Evolutionary conservation across 2,797 vertebrate species (phyloP).

Genomic region (Gastrophryne carolinensis): DNA sequence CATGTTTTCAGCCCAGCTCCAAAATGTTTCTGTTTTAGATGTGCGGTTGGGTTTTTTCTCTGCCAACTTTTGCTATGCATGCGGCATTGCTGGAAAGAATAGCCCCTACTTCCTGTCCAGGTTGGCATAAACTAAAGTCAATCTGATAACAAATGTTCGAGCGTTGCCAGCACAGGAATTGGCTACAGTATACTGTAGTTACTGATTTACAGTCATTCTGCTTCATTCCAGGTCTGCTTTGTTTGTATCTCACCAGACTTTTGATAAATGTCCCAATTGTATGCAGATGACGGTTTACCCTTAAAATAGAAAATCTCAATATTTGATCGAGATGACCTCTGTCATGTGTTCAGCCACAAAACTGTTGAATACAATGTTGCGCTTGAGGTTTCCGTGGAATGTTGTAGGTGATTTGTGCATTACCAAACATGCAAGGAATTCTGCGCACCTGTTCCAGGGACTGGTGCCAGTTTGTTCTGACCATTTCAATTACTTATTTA

Average conservation of each 20-base stretch:
- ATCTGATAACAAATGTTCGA: too few relatives aligned
- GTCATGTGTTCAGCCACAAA: not conserved
- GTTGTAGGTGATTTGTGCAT: not conserved
- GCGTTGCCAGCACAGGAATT: too few relatives aligned
- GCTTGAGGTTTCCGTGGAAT: not conserved
- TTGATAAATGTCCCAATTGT: not conserved
- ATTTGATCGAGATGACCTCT: not conserved
- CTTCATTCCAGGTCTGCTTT: too few relatives aligned
- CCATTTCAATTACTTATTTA: not conserved
- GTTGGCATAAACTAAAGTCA: too few relatives aligned
- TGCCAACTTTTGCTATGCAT: too few relatives aligned
- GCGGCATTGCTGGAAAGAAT: too few relatives aligned
- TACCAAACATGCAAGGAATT: constrained; percentile 9
- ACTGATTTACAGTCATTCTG: too few relatives aligned
- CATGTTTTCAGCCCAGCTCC: too few relatives aligned
- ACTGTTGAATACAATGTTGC: not conserved
- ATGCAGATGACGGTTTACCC: not conserved
- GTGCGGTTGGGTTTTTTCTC: too few relatives aligned
- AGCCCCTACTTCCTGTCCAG: too few relatives aligned
- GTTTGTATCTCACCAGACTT: not conserved
- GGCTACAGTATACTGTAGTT: too few relatives aligned
- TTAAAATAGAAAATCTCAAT: not conserved
- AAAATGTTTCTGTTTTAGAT: too few relatives aligned
- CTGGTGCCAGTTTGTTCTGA: not conserved
- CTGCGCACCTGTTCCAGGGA: not conserved